A percentile compares a stretch with the other conserved stretches of the same genome.
Evolutionary conservation across 2,888 invertebrate genomes (phyloP).

Genomic region (Autographa pulchrina): DNA sequence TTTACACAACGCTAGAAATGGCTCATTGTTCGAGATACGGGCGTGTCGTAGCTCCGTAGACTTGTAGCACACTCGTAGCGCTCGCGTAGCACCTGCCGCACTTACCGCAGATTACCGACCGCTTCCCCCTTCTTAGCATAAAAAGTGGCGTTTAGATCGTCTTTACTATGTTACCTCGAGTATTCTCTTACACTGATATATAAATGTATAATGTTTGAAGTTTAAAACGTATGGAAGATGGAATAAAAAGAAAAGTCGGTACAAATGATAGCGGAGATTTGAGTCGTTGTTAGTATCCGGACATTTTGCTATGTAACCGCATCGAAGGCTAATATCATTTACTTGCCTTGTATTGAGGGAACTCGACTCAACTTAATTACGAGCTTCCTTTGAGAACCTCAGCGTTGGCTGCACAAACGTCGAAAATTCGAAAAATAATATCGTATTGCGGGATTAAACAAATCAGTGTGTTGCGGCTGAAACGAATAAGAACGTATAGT

Average conservation of each 20-base stretch:
- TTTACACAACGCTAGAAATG: conserved; percentile 20
- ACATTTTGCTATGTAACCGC: conserved; percentile 63
- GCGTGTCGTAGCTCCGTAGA: conserved; percentile 63
- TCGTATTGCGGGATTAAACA: conserved; percentile 58
- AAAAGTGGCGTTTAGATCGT: conserved; percentile 66
- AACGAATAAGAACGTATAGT: conserved; percentile 13
- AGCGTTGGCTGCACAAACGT: conserved; percentile 49
- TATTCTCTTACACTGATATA: conserved; percentile 37
- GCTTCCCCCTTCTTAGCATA: conserved; percentile 70
- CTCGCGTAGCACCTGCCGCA: conserved; percentile 77
- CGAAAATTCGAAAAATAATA: conserved; percentile 64
- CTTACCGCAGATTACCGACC: conserved; percentile 75
- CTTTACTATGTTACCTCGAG: conserved; percentile 47
- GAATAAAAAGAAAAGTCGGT: conserved; percentile 1
- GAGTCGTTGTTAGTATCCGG: conserved; percentile 44
- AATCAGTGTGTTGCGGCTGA: conserved; percentile 48
- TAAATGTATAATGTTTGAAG: conserved; percentile 20
- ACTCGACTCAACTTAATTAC: conserved; percentile 72
- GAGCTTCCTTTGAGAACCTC: conserved; percentile 69
- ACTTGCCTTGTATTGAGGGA: conserved; percentile 67
- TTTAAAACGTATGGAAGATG: conserved; percentile 16
- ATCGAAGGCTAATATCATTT: conserved; percentile 71
- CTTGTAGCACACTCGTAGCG: conserved; percentile 70
- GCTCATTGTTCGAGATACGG: conserved; percentile 35
- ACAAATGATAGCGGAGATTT: conserved; percentile 27